Percentiles rank a stretch among this genome's conserved stretches.
Conservation (phyloP, 23 tunicate genomes). For the Aplidium turbinatum region DNA sequence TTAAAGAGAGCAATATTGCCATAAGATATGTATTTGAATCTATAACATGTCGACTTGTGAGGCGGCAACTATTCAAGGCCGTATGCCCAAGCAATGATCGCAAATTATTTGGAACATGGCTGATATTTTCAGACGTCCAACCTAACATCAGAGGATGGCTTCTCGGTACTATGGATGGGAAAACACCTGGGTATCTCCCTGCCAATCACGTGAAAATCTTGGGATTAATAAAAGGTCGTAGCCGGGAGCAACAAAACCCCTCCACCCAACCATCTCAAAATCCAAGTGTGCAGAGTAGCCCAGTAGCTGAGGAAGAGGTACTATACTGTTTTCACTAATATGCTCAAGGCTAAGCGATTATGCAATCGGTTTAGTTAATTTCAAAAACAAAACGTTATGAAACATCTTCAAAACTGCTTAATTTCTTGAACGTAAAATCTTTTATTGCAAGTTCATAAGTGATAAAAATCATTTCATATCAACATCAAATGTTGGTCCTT, state of each 20-base stretch:
- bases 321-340: neutral
- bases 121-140: slow-evolving; percentile 51
- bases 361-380: too few species aligned
- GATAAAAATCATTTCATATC: too few species aligned
- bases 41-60: too few species aligned
- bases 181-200: slow-evolving; percentile 76
- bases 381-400: neutral
- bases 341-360: too few species aligned
- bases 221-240: slow-evolving; percentile 51
- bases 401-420: too few species aligned
- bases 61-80: too few species aligned
- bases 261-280: neutral
- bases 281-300: neutral
- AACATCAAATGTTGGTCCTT: too few species aligned
- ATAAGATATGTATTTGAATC: too few species aligned
- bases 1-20: too few species aligned
- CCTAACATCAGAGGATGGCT: slow-evolving; percentile 73
- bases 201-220: slow-evolving; percentile 78
- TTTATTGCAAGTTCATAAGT: too few species aligned
- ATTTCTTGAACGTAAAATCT: too few species aligned
- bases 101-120: neutral
- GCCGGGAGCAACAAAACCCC: slow-evolving; percentile 12
- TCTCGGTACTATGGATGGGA: slow-evolving; percentile 75
- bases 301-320: neutral
- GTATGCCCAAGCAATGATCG: neutral